Conservation (phyloP, 1,140 invertebrate genomes). For the Hypsibius dujardini region DNA sequence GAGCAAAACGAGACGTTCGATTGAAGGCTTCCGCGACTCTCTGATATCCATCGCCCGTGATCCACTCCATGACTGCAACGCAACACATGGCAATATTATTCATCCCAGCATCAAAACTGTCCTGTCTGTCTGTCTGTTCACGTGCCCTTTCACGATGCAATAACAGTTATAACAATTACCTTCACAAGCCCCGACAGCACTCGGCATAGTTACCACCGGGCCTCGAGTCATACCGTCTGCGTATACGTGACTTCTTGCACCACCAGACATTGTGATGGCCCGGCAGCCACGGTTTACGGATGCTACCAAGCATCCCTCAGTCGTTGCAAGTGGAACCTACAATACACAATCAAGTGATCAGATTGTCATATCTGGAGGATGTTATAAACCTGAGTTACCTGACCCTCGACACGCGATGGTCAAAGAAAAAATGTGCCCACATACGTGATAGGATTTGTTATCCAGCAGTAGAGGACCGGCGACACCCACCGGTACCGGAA, state of each 20-base stretch:
- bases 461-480: slow-evolving; percentile 81
- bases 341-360: no score
- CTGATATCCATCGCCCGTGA: slow-evolving; percentile 41
- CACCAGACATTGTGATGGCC: slow-evolving; percentile 48
- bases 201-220: slow-evolving; percentile 72
- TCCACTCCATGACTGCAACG: slow-evolving; percentile 29
- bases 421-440: no score
- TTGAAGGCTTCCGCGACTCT: slow-evolving; percentile 72
- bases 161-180: slow-evolving; percentile 25
- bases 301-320: slow-evolving; percentile 90
- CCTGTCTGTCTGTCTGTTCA: no score
- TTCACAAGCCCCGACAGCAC: slow-evolving; percentile 50
- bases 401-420: no score
- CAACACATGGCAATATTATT: slow-evolving; percentile 20
- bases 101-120: no score
- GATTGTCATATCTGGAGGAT: no score
- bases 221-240: slow-evolving; percentile 92
- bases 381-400: no score
- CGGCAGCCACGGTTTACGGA: slow-evolving; percentile 90
- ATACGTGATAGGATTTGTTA: slow-evolving; percentile 49
- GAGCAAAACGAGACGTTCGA: slow-evolving; percentile 64
- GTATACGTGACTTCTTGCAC: slow-evolving; percentile 58
- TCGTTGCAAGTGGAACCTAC: slow-evolving; percentile 85
- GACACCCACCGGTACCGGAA: slow-evolving; percentile 84
- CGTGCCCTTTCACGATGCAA: no score